Conservation (phyloP, 2,888 invertebrate species). For the Tineola bisselliella region DNA sequence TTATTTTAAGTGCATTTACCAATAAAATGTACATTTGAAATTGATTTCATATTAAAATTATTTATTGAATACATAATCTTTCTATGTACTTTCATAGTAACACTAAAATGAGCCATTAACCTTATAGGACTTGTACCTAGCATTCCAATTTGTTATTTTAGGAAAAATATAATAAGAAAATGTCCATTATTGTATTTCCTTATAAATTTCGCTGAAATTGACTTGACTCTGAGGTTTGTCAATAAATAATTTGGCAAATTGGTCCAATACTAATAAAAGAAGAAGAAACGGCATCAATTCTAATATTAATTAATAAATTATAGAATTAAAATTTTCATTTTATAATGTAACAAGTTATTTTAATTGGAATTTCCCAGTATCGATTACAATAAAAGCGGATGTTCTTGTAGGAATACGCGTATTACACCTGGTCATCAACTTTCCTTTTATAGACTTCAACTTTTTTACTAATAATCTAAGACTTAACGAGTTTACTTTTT, state of each 20-base stretch:
- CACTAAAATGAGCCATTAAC: no score
- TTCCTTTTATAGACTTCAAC: not conserved
- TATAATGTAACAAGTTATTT: not conserved
- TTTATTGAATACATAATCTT: not conserved
- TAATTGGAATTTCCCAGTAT: not conserved
- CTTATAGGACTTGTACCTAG: no score
- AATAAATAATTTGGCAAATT: no score
- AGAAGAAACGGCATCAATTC: no score
- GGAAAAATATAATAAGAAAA: no score
- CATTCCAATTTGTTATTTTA: no score
- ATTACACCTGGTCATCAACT: slow-evolving; percentile 4
- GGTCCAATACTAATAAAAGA: no score
- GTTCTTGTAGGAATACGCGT: not conserved
- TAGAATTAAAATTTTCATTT: not conserved
- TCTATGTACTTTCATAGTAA: no score
- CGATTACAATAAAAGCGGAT: not conserved
- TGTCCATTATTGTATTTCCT: no score
- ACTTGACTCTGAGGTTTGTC: no score
- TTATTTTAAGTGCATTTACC: not conserved
- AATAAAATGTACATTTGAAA: not conserved
- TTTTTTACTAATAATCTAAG: not conserved
- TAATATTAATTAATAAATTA: not conserved
- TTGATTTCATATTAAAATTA: not conserved
- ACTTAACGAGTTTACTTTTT: not conserved
- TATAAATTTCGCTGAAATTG: no score